phyloP scores from a whole-genome alignment of 2,113 vertebrate species.

The Ursus arctos region DNA sequence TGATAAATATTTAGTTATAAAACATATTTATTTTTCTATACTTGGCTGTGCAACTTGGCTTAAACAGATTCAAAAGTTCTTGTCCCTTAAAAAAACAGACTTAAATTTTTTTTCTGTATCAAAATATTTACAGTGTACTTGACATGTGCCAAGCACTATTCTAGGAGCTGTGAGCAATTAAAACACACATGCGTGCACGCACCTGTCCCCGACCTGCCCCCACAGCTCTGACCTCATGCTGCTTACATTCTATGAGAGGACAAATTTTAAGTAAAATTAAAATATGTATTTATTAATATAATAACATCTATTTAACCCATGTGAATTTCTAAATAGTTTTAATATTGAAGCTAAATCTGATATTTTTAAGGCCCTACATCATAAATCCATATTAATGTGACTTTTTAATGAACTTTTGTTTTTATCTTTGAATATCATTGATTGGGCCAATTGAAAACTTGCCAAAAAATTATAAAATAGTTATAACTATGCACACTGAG shows the following conservation, averaged over 20 bases:
- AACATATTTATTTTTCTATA: neutral
- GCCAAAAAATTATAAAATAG: neutral
- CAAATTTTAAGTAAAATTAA: neutral
- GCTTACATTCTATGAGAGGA: neutral
- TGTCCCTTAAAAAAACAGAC: neutral
- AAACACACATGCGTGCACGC: neutral
- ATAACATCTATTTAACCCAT: neutral
- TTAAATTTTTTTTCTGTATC: neutral
- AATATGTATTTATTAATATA: neutral
- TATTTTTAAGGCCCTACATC: neutral
- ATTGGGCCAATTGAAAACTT: neutral
- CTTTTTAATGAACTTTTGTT: neutral
- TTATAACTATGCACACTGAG: neutral
- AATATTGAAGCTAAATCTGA: neutral
- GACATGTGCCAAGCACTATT: neutral
- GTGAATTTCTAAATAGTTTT: neutral
- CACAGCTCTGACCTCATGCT: neutral
- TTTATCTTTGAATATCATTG: neutral
- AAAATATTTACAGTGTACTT: neutral
- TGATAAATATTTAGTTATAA: neutral
- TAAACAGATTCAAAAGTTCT: neutral
- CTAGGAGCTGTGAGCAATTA: neutral
- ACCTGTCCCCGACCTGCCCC: too few species aligned
- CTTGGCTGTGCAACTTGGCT: neutral
- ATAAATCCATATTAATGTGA: neutral